A percentile compares a stretch with the other conserved stretches of the same genome.
Conservation (phyloP, 2,888 invertebrate genomes). For the Apotomis turbidana region DNA sequence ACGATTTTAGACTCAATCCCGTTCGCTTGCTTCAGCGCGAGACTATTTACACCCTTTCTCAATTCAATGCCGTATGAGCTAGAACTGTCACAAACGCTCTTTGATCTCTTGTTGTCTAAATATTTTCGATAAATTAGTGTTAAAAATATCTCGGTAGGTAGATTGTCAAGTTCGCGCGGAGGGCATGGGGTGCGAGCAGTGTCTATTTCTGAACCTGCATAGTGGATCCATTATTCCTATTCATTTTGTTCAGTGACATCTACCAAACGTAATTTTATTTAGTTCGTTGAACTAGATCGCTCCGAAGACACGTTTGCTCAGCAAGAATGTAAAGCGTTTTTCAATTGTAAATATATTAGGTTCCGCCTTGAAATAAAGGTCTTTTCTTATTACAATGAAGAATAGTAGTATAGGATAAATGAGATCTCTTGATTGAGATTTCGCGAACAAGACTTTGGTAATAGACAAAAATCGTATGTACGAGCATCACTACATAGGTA, state of each 20-base stretch:
- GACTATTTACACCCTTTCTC: neutral
- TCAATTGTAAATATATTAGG: conserved; percentile 29
- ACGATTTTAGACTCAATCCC: neutral
- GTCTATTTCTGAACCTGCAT: conserved; percentile 69
- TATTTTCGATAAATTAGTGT: conserved; percentile 73
- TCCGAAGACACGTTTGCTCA: conserved; percentile 20
- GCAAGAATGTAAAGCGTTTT: conserved; percentile 31
- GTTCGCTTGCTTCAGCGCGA: neutral
- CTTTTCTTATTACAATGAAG: neutral
- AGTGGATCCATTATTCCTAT: conserved; percentile 71
- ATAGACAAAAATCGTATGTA: no score
- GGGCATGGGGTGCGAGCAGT: conserved; percentile 68
- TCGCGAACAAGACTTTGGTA: no score
- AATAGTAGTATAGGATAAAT: neutral
- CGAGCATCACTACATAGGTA: no score
- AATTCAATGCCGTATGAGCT: neutral
- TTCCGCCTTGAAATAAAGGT: conserved; percentile 2
- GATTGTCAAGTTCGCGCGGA: conserved; percentile 78
- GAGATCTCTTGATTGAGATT: no score
- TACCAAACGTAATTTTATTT: conserved; percentile 40
- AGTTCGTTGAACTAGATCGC: conserved; percentile 53
- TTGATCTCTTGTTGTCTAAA: conserved; percentile 55
- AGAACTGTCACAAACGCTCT: neutral
- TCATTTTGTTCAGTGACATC: conserved; percentile 60
- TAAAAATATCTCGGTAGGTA: conserved; percentile 77